Evolutionary conservation across 2,888 invertebrate species (phyloP), one percentile per base, ranked within the genome.

Genomic region (Ptilodon capucinus): DNA sequence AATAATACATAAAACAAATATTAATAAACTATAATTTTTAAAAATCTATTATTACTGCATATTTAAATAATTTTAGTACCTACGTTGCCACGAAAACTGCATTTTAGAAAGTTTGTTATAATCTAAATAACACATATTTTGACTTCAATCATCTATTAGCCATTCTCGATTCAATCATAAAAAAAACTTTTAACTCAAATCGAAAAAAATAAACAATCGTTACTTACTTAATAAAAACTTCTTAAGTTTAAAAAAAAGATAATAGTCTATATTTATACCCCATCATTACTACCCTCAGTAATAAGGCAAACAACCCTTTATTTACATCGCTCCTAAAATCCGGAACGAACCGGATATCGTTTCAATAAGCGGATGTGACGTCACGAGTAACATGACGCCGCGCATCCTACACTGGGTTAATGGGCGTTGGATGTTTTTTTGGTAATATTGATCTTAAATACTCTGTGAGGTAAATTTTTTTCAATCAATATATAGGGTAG

Each of bases 331-430:
- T 54, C 62, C 48, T 52, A 60, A 59, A 64, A 66, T 66, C 71
- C 75, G 63, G 68, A 71, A 67, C 60, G 45, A 64, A 69, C 70
- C 69, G 72, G 77, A 76, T 75, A 76, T 75, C 54, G 74, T 67
- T 73, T 71, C 63, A 68, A 73, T 74, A 71, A 56, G 46, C 53
- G 74, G 66, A 74, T 54, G 46, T 64, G 68, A 73, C 68, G 66
- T 66, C 62, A 69, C 45, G 44, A 40, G 69, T 64, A 67, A 74
- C 54, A 55, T 64, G 67, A 74, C 49, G 51, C 64, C 49, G 53
- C 57, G 55, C 69, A 69, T 69, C 66, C 64, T 64, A 57, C 60
- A 75, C 46, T 76, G 40, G 76, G 76, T 76, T 76, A 74, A 64
- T 72, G 54, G 65, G 64, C 42, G 40, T 52, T 28, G 28, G n/a